Conservation (phyloP, 2,888 invertebrate species). For the Campoplex nolae region DNA sequence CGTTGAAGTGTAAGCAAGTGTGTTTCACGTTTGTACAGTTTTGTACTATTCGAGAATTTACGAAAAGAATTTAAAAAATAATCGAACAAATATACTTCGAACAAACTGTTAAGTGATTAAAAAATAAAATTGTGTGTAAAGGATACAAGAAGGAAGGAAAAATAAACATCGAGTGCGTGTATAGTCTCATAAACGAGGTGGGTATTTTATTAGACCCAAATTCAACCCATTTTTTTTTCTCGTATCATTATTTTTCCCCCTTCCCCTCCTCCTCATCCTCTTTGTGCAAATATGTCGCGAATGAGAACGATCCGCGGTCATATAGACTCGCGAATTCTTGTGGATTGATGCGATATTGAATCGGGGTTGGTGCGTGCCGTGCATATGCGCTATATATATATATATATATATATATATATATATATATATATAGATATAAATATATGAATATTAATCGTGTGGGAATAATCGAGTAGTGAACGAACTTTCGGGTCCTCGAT, state of each 20-base stretch:
- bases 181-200: conserved; percentile 20
- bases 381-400: not conserved
- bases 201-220: not conserved
- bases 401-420: not conserved
- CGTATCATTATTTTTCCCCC: not conserved
- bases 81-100: not conserved
- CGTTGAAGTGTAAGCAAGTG: conserved; percentile 67
- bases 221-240: conserved; percentile 5
- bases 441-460: not conserved
- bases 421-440: not conserved
- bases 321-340: not conserved
- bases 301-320: conserved; percentile 4
- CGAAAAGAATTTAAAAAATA: not conserved
- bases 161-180: conserved; percentile 1
- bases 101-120: not conserved
- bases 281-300: not conserved
- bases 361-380: not conserved
- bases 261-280: not conserved
- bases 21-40: conserved; percentile 25
- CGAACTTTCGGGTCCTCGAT: conserved; percentile 29
- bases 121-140: not conserved
- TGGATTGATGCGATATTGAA: not conserved
- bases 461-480: conserved; percentile 13
- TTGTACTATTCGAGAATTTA: conserved; percentile 29
- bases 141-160: not conserved